Evolutionary conservation across 2,888 invertebrate genomes (phyloP), one percentile per base, ranked within the genome.

Genomic region (Argyresthia goedartella): DNA sequence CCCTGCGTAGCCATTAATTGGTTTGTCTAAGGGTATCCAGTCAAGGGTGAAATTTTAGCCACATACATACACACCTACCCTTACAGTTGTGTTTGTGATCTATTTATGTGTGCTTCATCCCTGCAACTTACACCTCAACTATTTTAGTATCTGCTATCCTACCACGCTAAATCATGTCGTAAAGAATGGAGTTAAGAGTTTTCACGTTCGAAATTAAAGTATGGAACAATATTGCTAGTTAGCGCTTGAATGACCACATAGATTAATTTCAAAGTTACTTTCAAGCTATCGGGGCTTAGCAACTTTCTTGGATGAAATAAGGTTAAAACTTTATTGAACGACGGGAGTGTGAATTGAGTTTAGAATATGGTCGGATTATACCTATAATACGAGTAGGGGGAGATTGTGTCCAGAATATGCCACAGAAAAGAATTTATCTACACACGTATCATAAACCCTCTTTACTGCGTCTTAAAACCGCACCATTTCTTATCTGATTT

Each of bases 211-310:
- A 25, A 25, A 25, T 25, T 4, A 25, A 25, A 25, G 25, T 25
- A 6, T 2, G 25, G 25, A 25, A 25, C 6, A 25, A 39, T 4
- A 11, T 39, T 39, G 39, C 4, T 8, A 39, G 9, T 13, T 13
- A 48, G 54, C 64, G 62, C 63, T 56, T 63, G 58, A 65, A 61
- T 69, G 66, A 63, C 67, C 65, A 55, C 62, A 57, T 61, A 67
- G 67, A 72, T 72, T 71, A 67, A 71, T 71, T 69, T 67, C 66
- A 60, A 71, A 70, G 63, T 71, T 67, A 65, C 60, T 68, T 66
- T 65, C 63, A 64, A 73, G 71, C 66, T 68, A 66, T 48, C 48
- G 36, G 34, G 48, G 15, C 48, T 48, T 36, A 36, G 36, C 48
- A 48, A 48, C 48, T 63, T 63, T 59, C 53, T 54, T 57, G 55